A percentile compares a stretch with the other conserved stretches of the same genome.
phyloP scores from a whole-genome alignment of 2,888 invertebrate genomes.

The Congeria kusceri region DNA sequence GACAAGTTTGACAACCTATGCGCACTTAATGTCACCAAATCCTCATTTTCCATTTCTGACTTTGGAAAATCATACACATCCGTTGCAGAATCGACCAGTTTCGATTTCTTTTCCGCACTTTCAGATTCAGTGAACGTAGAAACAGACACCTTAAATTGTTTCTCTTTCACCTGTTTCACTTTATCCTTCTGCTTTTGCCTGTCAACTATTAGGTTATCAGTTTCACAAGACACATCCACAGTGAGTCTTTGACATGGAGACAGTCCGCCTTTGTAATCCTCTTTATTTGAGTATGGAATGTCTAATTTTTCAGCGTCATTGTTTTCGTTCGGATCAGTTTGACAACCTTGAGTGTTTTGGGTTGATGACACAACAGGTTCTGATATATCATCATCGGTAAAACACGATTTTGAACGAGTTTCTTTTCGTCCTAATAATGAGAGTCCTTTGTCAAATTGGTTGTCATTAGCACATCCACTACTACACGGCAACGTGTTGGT shows the following conservation, averaged over 20 bases:
- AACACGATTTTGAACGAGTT: constrained; percentile 31
- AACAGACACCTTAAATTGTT: constrained; percentile 49
- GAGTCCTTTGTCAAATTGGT: background rate
- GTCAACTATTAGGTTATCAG: constrained; percentile 48
- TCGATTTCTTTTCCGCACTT: constrained; percentile 26
- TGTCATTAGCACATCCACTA: background rate
- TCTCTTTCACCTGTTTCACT: constrained; percentile 19
- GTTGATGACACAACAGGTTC: constrained; percentile 65
- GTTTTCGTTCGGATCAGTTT: constrained; percentile 55
- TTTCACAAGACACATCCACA: constrained; percentile 62
- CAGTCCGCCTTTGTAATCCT: constrained; percentile 19
- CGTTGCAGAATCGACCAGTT: constrained; percentile 47
- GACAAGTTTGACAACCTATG: constrained; percentile 32
- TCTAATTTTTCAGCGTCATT: constrained; percentile 25
- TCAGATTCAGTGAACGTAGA: constrained; percentile 55
- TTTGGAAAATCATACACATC: constrained; percentile 56
- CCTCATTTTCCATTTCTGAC: constrained; percentile 17
- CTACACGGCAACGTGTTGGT: constrained; percentile 16
- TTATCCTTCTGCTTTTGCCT: constrained; percentile 42
- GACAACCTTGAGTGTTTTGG: constrained; percentile 64
- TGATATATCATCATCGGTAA: constrained; percentile 56
- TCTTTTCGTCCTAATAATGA: background rate
- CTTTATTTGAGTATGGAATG: constrained; percentile 37
- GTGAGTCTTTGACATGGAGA: constrained; percentile 37
- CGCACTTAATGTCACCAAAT: constrained; percentile 33